Conservation (phyloP, 2,888 invertebrate genomes). For the Protodeltote pygarga region DNA sequence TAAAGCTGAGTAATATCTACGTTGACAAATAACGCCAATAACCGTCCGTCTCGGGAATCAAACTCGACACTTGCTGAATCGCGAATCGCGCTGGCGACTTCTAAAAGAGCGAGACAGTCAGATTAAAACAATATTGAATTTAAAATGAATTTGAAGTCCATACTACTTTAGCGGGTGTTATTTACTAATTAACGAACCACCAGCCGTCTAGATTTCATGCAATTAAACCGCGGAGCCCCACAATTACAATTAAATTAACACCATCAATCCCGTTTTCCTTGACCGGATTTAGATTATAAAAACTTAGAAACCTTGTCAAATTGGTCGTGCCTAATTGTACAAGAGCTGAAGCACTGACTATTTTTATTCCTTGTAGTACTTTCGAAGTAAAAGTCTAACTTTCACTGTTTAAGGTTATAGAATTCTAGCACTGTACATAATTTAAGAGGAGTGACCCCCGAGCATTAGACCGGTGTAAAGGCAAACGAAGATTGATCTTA, state of each 20-base stretch:
- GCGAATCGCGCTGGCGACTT: no score
- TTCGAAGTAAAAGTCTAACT: slow-evolving; percentile 45
- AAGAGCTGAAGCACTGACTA: slow-evolving; percentile 22
- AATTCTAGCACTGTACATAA: slow-evolving; percentile 20
- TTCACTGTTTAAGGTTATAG: slow-evolving; percentile 33
- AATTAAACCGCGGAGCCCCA: slow-evolving; percentile 12
- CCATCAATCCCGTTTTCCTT: slow-evolving; percentile 24
- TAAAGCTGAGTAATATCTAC: no score
- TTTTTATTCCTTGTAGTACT: slow-evolving; percentile 35
- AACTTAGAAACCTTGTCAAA: slow-evolving; percentile 34
- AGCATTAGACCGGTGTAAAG: no score
- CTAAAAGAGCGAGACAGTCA: no score
- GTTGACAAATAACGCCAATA: no score
- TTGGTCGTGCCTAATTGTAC: slow-evolving; percentile 30
- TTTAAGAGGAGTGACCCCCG: slow-evolving; percentile 4
- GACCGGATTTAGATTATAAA: slow-evolving; percentile 22
- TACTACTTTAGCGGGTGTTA: not conserved
- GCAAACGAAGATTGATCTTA: no score
- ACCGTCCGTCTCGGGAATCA: no score
- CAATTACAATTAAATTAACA: slow-evolving; percentile 32
- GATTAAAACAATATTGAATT: no score
- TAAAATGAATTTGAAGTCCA: not conserved
- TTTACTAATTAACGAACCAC: not conserved
- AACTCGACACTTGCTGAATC: no score
- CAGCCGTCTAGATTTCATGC: slow-evolving; percentile 8